These are phyloP conservation scores for Apantesis nais DNA, from an alignment of 2,888 invertebrate species.

Conservation along the genomic window DNA sequence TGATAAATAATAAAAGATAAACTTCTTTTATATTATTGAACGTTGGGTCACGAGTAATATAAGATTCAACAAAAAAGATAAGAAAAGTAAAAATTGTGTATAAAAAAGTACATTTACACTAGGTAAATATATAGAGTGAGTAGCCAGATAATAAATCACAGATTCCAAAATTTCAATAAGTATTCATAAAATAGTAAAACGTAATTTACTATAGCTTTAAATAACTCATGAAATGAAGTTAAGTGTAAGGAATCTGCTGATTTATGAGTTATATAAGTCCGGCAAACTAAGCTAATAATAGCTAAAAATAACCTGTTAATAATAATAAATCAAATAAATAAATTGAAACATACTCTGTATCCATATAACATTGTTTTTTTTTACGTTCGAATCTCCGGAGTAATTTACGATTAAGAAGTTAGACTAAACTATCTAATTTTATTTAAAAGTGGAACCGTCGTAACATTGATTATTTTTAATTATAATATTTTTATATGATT, in stretches of 20 bases:
- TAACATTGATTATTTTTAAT: background rate
- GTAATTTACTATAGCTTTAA: background rate
- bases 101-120: too few species aligned
- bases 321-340: background rate
- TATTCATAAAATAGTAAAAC: background rate
- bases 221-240: background rate
- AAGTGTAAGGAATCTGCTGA: background rate
- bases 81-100: too few species aligned
- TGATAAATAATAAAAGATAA: too few species aligned
- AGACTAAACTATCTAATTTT: too few species aligned
- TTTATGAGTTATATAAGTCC: slow-evolving; percentile 17
- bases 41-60: too few species aligned
- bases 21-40: too few species aligned
- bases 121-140: background rate
- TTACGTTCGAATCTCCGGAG: background rate
- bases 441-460: background rate
- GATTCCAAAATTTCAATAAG: background rate
- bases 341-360: too few species aligned
- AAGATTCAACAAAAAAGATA: too few species aligned
- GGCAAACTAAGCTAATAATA: slow-evolving; percentile 5
- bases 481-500: too few species aligned
- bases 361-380: background rate
- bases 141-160: background rate
- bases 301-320: slow-evolving; percentile 3
- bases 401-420: too few species aligned